Evolutionary conservation across 2,113 vertebrate species (phyloP).

Genomic region (Barbus barbus): DNA sequence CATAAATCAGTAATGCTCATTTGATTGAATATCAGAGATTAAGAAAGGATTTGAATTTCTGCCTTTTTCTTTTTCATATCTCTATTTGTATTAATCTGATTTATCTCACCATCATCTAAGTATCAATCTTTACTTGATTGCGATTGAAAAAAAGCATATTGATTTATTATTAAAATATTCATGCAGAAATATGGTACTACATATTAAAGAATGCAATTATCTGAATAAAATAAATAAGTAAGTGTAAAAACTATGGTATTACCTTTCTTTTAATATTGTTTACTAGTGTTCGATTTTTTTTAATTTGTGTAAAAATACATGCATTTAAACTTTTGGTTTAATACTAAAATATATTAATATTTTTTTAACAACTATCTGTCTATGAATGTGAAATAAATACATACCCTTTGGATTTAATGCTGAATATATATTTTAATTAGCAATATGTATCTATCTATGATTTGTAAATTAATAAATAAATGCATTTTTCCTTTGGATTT

Average conservation of each 20-base stretch:
- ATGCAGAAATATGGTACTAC: background rate
- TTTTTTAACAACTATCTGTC: too few species aligned
- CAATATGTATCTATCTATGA: too few species aligned
- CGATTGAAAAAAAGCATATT: background rate
- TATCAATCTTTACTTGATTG: background rate
- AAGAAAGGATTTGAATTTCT: background rate
- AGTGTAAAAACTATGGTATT: background rate
- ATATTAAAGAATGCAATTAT: background rate
- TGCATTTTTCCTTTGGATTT: background rate
- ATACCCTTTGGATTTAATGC: too few species aligned
- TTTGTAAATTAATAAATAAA: too few species aligned
- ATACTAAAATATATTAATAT: too few species aligned
- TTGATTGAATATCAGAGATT: background rate
- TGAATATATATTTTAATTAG: too few species aligned
- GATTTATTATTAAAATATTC: background rate
- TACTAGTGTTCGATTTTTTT: background rate
- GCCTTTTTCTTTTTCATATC: background rate
- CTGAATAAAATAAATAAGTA: background rate
- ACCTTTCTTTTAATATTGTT: background rate
- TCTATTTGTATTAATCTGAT: background rate
- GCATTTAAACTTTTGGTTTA: too few species aligned
- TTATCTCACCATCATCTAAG: background rate
- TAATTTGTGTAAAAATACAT: too few species aligned
- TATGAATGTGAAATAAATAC: background rate
- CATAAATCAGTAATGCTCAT: constrained; percentile 35